These are phyloP conservation scores for Spondyliosoma cantharus DNA, from an alignment of 2,797 vertebrate species.

Conservation along the genomic window DNA sequence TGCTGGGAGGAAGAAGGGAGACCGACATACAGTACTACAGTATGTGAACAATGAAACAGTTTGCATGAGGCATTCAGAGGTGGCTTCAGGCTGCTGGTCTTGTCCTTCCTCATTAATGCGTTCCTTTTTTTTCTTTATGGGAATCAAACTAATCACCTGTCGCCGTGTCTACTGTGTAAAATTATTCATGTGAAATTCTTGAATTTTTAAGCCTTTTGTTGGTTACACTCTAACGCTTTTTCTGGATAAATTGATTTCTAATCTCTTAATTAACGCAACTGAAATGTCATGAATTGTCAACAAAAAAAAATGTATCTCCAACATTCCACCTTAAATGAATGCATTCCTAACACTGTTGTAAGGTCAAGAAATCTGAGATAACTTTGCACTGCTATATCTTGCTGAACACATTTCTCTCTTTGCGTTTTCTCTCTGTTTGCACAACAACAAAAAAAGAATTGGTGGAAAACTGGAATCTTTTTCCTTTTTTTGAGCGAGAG, in stretches of 20 bases:
- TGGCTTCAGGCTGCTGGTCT: constrained; percentile 73
- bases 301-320: constrained; percentile 35
- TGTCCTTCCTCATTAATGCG: constrained; percentile 60
- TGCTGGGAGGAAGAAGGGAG: constrained; percentile 73
- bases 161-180: constrained; percentile 58
- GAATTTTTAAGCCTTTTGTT: constrained; percentile 50
- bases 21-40: constrained; percentile 54
- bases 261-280: constrained; percentile 43
- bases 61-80: constrained; percentile 72
- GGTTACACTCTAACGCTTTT: constrained; percentile 56
- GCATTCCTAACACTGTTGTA: constrained; percentile 68
- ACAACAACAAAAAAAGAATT: constrained; percentile 22
- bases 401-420: constrained; percentile 52
- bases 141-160: constrained; percentile 73
- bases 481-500: constrained; percentile 30
- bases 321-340: constrained; percentile 76
- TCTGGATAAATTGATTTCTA: constrained; percentile 56
- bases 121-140: constrained; percentile 55
- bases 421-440: constrained; percentile 48
- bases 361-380: constrained; percentile 56
- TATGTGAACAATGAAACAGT: constrained; percentile 71
- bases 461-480: constrained; percentile 60
- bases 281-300: constrained; percentile 40
- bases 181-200: constrained; percentile 43
- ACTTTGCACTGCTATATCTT: constrained; percentile 74